Evolutionary conservation across 1,140 invertebrate genomes (phyloP).

Genomic region (Trachymyrmex septentrionalis): DNA sequence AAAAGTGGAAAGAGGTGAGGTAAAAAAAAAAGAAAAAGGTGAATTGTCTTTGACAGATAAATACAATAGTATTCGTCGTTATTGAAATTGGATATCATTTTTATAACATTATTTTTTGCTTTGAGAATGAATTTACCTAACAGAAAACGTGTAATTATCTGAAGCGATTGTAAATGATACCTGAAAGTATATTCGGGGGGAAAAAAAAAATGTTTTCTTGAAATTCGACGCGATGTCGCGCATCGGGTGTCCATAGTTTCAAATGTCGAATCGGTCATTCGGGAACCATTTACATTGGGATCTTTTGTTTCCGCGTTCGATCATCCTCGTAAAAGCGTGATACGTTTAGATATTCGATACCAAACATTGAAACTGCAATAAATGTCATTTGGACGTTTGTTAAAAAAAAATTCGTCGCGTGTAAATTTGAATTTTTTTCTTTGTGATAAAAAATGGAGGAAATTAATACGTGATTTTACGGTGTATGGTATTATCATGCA

Average conservation of each 20-base stretch:
- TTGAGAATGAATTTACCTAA: not conserved
- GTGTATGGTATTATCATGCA: not conserved
- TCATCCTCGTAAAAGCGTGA: not conserved
- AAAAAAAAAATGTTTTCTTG: conserved; percentile 15
- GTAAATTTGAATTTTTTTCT: too few relatives aligned
- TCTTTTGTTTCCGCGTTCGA: conserved; percentile 4
- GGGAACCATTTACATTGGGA: conserved; percentile 9
- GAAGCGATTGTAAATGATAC: not conserved
- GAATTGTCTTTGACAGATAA: not conserved
- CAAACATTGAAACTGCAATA: not conserved
- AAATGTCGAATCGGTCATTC: conserved; percentile 16
- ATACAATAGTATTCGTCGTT: not conserved
- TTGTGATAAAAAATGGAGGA: not conserved
- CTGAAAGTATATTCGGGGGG: not conserved
- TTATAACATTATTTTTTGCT: not conserved
- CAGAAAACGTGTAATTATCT: conserved; percentile 17
- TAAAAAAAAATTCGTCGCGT: not conserved
- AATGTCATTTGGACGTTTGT: not conserved
- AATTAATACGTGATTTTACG: not conserved
- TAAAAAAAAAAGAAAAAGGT: not conserved
- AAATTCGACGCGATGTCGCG: conserved; percentile 24
- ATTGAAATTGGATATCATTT: not conserved
- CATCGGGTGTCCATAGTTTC: conserved; percentile 20
- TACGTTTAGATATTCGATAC: not conserved
- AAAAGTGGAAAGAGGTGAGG: not conserved